Evolutionary conservation across 2,888 invertebrate species (phyloP).

Genomic region (Ariolimax columbianus): DNA sequence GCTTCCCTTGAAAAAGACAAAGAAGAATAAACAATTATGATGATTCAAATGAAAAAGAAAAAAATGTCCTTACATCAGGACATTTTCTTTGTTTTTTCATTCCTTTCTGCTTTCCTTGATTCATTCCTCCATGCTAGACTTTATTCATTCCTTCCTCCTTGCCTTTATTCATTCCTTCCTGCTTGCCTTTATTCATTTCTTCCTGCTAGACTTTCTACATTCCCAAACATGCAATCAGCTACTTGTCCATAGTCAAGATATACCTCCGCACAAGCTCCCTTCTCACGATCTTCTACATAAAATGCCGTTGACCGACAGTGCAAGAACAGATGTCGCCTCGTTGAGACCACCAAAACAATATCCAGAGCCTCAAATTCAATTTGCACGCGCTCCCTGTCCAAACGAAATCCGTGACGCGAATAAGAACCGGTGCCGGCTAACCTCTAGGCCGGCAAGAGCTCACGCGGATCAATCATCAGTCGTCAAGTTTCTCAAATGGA

Average conservation of each 20-base stretch:
- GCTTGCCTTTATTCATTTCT: too few relatives aligned
- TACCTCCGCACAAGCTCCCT: background rate
- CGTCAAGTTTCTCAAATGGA: constrained; percentile 17
- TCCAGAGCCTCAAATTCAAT: constrained; percentile 57
- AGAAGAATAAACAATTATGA: too few relatives aligned
- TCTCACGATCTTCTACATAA: background rate
- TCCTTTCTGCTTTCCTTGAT: too few relatives aligned
- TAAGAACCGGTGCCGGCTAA: constrained; percentile 46
- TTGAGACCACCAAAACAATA: constrained; percentile 56
- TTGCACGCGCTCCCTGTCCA: constrained; percentile 53
- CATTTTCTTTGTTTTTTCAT: too few relatives aligned
- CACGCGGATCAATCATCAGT: constrained; percentile 35
- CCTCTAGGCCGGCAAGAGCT: constrained; percentile 9
- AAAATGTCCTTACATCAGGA: too few relatives aligned
- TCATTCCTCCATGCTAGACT: too few relatives aligned
- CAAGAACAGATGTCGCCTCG: constrained; percentile 54
- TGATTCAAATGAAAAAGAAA: too few relatives aligned
- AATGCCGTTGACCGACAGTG: background rate
- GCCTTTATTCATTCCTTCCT: too few relatives aligned
- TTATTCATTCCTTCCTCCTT: too few relatives aligned
- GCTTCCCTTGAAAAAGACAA: too few relatives aligned
- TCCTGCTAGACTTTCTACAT: background rate
- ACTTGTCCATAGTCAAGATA: background rate
- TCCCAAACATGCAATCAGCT: background rate
- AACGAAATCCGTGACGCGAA: constrained; percentile 56